These are phyloP conservation scores for Orchestia grillus DNA, from an alignment of 1,140 invertebrate genomes.

Conservation along the genomic window DNA sequence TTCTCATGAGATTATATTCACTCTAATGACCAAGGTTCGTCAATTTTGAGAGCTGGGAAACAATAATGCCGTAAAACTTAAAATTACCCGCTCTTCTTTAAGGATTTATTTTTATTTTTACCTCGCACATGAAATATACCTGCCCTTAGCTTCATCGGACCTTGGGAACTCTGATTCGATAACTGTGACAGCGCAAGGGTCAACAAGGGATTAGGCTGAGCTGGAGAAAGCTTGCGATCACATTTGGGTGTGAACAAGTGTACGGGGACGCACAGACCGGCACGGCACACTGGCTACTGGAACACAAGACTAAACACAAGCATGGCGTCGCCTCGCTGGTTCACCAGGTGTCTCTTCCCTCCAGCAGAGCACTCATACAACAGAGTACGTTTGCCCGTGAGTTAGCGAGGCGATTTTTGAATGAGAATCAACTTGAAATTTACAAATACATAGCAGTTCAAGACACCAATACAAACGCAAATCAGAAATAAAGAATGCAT, in stretches of 20 bases:
- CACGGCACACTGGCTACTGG: no score
- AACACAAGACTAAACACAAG: background rate
- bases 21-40: no score
- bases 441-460: background rate
- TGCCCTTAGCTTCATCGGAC: no score
- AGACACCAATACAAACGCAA: background rate
- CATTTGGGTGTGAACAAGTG: background rate
- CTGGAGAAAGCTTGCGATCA: background rate
- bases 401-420: no score
- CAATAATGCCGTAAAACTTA: no score
- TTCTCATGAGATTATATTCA: no score
- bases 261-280: background rate
- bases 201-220: background rate
- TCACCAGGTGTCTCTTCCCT: background rate
- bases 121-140: no score
- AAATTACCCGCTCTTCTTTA: no score
- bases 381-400: background rate
- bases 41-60: no score
- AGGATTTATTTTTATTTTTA: no score
- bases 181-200: background rate
- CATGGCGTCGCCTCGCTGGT: background rate
- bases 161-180: no score
- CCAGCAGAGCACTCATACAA: background rate
- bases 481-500: background rate
- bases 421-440: no score